Conservation (phyloP, 2,888 invertebrate genomes). For the Rhagophthalmus giganteus region DNA sequence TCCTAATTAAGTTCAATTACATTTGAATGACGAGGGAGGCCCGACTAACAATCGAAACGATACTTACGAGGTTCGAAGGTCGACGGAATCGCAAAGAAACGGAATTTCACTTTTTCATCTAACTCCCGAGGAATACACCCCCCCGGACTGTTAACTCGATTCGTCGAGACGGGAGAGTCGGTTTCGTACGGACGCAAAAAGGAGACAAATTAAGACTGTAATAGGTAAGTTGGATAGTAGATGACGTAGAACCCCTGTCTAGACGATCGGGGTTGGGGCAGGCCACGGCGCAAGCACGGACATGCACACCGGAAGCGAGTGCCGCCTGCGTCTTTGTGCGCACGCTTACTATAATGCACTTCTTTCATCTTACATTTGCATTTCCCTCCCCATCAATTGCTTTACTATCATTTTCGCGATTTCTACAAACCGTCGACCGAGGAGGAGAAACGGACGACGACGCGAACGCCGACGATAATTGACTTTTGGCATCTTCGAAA, state of each 20-base stretch:
- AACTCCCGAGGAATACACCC: not conserved
- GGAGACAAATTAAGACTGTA: conserved; percentile 16
- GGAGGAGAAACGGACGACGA: not conserved
- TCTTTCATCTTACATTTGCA: conserved; percentile 8
- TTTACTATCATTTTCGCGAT: no score
- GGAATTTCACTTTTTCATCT: no score
- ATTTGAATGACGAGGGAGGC: no score
- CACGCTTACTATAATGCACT: conserved; percentile 25
- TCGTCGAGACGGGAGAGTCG: not conserved
- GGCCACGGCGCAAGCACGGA: conserved; percentile 45
- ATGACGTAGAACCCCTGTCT: conserved; percentile 43
- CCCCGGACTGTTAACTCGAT: not conserved
- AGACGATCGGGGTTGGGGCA: conserved; percentile 42
- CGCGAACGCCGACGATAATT: no score
- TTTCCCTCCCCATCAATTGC: conserved; percentile 13
- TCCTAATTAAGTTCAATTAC: no score
- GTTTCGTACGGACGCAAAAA: conserved; percentile 6
- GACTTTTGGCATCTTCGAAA: no score
- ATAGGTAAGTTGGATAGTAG: conserved; percentile 31
- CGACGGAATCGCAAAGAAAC: no score
- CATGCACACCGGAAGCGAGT: conserved; percentile 40
- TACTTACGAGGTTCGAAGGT: no score
- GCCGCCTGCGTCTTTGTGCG: conserved; percentile 24
- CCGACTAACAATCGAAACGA: no score
- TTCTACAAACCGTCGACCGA: not conserved